Base-by-base conservation (phyloP, 2,888 invertebrate genomes). In the Eubasilissa splendida region DNA sequence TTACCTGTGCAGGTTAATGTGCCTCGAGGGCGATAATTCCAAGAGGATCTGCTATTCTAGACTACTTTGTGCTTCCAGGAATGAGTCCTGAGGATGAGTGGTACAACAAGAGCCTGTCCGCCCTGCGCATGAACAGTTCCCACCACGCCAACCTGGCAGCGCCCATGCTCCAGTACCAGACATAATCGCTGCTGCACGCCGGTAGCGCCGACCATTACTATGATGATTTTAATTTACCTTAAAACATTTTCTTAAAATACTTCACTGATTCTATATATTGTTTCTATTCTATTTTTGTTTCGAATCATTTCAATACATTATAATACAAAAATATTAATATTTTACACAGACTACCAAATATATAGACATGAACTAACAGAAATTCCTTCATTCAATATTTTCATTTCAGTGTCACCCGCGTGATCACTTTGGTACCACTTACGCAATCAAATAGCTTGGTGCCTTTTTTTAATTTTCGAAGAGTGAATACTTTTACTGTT, bases 41-140 rank as follows among this genome's bases (percentile, higher is more conserved):
- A 31, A 22, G 12, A 14, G 56, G 8, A 10, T 22, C 71, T 56
- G 65, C 65, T 65, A 65, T 60, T 70, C 52, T 73, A 73, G 71
- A 73, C 56, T 73, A 73, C 71, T 73, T 73, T 58, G 56, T 73
- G 71, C 76, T 88, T 87, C 59, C 90, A 97, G 97, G 96, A 85
- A 97, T 97, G 96, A 95, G 95, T 85, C 95, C 96, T 71, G 96
- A 96, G 88, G 98, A 96, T 88, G 98, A 98, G 90, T 99, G 98
- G 98, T 99, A 99, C 93, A 99, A 98, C 92, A 98, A 98, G 91
- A 97, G 97, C 86, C 92, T 99, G 86, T 98, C 98, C 82, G 98
- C 98, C 78, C 92, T 99, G 86, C 94, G 98, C 88, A 99, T 99
- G 98, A 98, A 98, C 92, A 95, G 96, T 87, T 96, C 97, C 77